Evolutionary conservation across 2,888 invertebrate genomes (phyloP).

Genomic region (Stenodera caucasica): DNA sequence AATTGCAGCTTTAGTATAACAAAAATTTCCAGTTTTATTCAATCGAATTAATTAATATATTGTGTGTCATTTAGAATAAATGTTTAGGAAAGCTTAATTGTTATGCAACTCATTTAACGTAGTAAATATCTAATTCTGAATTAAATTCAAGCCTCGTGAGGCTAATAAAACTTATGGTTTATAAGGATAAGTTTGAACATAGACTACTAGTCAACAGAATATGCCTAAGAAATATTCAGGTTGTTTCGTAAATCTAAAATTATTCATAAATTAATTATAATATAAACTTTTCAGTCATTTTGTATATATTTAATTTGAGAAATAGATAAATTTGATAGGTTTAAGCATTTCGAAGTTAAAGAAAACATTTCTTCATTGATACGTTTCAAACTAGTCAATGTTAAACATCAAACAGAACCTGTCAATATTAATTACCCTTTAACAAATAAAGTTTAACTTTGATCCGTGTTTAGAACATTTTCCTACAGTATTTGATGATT

Average conservation of each 20-base stretch:
- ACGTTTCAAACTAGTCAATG: conserved; percentile 27
- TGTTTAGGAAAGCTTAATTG: conserved; percentile 25
- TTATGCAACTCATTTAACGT: conserved; percentile 33
- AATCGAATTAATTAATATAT: conserved; percentile 23
- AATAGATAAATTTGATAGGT: too few relatives aligned
- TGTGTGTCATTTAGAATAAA: conserved; percentile 23
- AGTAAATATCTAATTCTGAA: conserved; percentile 30
- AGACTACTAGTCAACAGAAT: conserved; percentile 19
- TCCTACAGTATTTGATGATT: conserved; percentile 20
- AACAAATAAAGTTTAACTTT: conserved; percentile 33
- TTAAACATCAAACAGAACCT: conserved; percentile 35
- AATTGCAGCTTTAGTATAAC: too few relatives aligned
- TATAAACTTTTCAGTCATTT: too few relatives aligned
- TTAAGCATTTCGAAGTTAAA: conserved; percentile 25
- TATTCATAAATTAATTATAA: too few relatives aligned
- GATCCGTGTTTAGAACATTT: conserved; percentile 27
- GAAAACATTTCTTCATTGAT: conserved; percentile 29
- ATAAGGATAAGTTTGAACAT: conserved; percentile 29
- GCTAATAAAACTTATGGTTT: conserved; percentile 32
- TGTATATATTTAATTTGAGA: too few relatives aligned
- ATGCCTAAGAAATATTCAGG: conserved; percentile 17
- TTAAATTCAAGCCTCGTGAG: conserved; percentile 29
- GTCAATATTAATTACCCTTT: conserved; percentile 37
- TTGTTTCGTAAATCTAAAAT: too few relatives aligned
- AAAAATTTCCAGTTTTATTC: background rate